These are phyloP conservation scores for Teleogryllus oceanicus DNA, from an alignment of 2,888 invertebrate species.

Conservation along the genomic window DNA sequence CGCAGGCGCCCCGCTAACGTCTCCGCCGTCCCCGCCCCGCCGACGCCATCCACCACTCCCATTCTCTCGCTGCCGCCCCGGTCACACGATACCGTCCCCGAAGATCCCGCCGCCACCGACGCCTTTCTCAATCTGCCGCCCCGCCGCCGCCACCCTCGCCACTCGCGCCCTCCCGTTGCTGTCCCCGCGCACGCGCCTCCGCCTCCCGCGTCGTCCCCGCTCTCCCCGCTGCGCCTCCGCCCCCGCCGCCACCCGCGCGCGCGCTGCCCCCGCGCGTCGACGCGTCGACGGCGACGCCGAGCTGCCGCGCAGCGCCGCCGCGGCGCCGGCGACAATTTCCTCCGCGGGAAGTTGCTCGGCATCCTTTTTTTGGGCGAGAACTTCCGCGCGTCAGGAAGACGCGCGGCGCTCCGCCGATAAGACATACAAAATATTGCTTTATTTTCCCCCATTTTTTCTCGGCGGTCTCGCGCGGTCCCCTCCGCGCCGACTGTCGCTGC, in stretches of 20 bases:
- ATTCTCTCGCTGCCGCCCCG: no score
- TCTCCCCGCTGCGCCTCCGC: background rate
- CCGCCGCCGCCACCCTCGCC: background rate
- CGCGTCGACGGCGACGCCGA: background rate
- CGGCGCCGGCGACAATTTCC: background rate
- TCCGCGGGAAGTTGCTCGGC: background rate
- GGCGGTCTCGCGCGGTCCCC: background rate
- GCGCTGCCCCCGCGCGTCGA: background rate
- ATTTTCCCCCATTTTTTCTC: background rate
- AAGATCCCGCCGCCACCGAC: no score
- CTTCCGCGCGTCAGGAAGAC: background rate
- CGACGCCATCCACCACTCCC: no score
- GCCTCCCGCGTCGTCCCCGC: background rate
- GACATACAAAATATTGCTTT: slow-evolving; percentile 18
- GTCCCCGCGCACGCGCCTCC: background rate
- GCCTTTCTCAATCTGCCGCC: no score
- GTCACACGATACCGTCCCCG: no score
- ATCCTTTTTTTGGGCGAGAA: slow-evolving; percentile 8
- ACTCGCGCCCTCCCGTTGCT: background rate
- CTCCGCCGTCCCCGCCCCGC: no score
- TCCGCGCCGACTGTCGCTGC: background rate
- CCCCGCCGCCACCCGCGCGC: background rate
- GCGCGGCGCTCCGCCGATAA: slow-evolving; percentile 8
- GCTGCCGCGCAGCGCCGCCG: background rate
- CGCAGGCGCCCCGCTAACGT: no score